These are phyloP conservation scores for Achroia grisella DNA, from an alignment of 1,140 invertebrate genomes.

Conservation along the genomic window DNA sequence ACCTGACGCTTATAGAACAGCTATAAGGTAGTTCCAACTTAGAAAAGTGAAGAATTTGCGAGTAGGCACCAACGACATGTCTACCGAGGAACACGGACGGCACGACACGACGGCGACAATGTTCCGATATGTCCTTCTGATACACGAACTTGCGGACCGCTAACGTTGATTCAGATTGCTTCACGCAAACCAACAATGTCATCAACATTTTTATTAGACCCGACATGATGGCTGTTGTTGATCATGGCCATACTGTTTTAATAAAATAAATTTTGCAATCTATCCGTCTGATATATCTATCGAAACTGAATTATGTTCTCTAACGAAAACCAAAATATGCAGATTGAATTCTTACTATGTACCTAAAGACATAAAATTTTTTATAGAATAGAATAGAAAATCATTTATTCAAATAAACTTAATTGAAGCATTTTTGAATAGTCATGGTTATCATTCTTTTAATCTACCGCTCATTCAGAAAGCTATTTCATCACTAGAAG, in stretches of 20 bases:
- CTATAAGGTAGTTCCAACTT: conserved; percentile 47
- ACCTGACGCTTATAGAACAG: conserved; percentile 54
- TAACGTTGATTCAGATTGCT: neutral
- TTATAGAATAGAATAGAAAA: no score
- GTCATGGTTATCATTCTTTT: no score
- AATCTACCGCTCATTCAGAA: no score
- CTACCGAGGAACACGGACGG: conserved; percentile 51
- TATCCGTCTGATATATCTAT: no score
- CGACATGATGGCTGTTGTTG: neutral
- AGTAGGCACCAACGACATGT: conserved; percentile 36
- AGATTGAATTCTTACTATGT: no score
- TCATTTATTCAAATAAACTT: no score
- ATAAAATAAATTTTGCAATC: neutral
- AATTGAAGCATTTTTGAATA: no score
- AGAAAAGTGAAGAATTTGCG: conserved; percentile 46
- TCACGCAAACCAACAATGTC: no score
- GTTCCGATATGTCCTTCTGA: conserved; percentile 52
- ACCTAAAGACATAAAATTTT: no score
- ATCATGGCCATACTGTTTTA: conserved; percentile 14
- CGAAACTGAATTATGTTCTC: no score
- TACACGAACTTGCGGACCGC: conserved; percentile 22
- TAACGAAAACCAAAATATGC: no score
- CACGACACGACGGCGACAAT: conserved; percentile 40
- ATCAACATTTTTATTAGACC: neutral
- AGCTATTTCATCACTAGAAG: no score